Conservation (phyloP, 2,113 vertebrate species). For the Mystacornis crossleyi region DNA sequence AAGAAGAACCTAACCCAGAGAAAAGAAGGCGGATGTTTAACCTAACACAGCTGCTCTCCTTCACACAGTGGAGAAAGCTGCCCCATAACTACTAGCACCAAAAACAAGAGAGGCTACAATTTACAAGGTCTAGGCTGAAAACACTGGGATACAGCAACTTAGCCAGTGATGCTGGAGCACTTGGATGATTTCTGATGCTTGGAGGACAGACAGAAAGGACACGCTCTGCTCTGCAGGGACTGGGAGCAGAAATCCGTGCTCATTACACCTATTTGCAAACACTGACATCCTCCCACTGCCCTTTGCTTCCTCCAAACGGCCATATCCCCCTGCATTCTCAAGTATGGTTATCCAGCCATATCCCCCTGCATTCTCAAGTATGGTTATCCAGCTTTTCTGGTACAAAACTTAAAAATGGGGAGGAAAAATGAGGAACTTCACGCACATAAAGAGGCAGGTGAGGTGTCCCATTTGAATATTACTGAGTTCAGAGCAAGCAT, state of each 20-base stretch:
- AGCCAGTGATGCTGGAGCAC: background rate
- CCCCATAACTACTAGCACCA: background rate
- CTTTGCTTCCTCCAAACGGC: background rate
- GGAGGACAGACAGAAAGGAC: background rate
- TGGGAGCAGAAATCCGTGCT: background rate
- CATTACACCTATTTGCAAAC: background rate
- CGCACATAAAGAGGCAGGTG: background rate
- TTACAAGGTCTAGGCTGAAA: background rate
- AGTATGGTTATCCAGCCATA: too few species aligned
- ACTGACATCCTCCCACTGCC: background rate
- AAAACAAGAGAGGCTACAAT: background rate
- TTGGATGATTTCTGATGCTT: background rate
- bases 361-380: background rate
- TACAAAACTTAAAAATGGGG: background rate
- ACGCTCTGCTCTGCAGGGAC: background rate
- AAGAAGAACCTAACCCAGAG: background rate
- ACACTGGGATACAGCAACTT: background rate
- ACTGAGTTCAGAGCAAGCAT: background rate
- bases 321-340: background rate
- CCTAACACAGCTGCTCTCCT: background rate
- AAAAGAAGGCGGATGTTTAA: background rate
- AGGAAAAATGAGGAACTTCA: background rate
- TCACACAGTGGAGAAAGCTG: background rate
- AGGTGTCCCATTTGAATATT: background rate
- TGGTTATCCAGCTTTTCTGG: background rate